Evolutionary conservation across 2,797 vertebrate species (phyloP), one percentile per base, ranked within the genome.

Genomic region (Helicolenus hilgendorfi): DNA sequence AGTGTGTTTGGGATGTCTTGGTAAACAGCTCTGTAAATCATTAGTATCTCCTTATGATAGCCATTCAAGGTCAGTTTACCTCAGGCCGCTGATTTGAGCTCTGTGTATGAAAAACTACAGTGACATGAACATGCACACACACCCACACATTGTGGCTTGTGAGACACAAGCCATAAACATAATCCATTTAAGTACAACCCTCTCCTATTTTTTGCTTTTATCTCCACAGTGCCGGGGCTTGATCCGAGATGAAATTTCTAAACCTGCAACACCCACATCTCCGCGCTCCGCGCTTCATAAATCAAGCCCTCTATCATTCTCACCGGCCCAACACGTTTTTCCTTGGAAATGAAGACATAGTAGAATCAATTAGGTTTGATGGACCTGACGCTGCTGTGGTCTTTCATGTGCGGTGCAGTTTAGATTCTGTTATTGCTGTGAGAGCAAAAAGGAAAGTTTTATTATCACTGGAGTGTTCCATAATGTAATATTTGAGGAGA

Each of bases 321-420:
- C 88, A 79, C 59, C 3, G 18, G 72, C 80, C 83, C 88, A 86
- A 86, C 80, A 81, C 75, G 11, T 92, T 94, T 95, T 88, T 9
- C 87, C 64, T 87, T 83, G 69, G 85, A 94, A 96, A 96, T 96
- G 91, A 96, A 96, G 95, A 94, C 76, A 81, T 88, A 89, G 92
- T 93, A 89, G 92, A 96, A 95, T 95, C 93, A 94, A 94, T 96
- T 94, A 94, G 83, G 87, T 90, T 91, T 93, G 94, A 91, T 94
- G 89, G 92, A 95, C 88, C 74, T 86, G 93, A 90, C 70, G 83
- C 72, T 29, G 75, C 82, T 81, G 79, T 73, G 78, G 85, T 91
- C 78, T 93, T 84, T 91, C 79, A 83, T 81, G 78, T 86, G 81
- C 53, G 1, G 26, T 67, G 80, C 83, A 79, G 83, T 89, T 86